Base-by-base conservation (phyloP, 2,888 invertebrate species). In the Lepidochrysops patricia region DNA sequence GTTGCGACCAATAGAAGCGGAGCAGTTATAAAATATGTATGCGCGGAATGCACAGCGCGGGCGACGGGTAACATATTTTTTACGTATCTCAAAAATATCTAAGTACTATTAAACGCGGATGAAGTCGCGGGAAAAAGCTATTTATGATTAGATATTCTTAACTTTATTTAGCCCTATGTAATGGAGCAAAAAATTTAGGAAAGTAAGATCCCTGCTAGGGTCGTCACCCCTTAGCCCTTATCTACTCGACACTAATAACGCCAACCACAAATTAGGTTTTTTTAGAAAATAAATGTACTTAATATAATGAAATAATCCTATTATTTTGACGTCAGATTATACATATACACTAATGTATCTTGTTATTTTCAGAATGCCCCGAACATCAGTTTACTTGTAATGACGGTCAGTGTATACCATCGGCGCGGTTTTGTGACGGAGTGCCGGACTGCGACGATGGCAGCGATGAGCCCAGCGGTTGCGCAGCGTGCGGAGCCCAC, bases 371-470 rank as follows among this genome's bases (percentile, higher is more conserved):
- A 90, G 90, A 80, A 69, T 91, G 91, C 68, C 84, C 88, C 5
- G 71, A 75, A 62, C 75, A 82, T 62, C 84, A 90, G 68, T 89
- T 89, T 62, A 86, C 89, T 0, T 94, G 94, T 75, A 90, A 89
- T 52, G 91, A 92, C 71, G 93, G 93, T 13, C 83, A 87, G 64
- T 95, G 94, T 79, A 92, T 94, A 67, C 72, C 84, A 23, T 89
- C 90, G 61, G 85, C 90, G 52, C 85, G 91, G 60, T 94, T 94
- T 79, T 95, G 95, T 75, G 94, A 95, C 70, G 93, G 94, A 0
- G 80, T 90, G 57, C 79, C 87, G 1, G 93, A 95, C 74, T 95
- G 95, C 71, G 73, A 71, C 0, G 94, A 95, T 67, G 85, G 89
- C 60, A 93, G 93, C 37, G 95, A 95, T 71, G 95, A 95, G 76